phyloP scores from a whole-genome alignment of 2,113 vertebrate species.

The Alosa alosa region DNA sequence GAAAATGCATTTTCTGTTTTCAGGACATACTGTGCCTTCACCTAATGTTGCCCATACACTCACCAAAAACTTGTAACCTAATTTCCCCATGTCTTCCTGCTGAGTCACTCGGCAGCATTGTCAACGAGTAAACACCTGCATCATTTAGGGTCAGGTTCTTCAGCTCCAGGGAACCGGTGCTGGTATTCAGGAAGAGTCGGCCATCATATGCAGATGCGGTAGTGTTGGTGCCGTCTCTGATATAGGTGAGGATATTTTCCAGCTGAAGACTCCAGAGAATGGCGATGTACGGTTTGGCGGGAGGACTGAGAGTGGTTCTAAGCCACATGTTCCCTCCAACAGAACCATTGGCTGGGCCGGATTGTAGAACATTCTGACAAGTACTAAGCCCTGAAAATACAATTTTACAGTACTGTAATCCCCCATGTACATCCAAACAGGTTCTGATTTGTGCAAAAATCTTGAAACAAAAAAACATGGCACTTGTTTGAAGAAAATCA shows the following conservation, averaged over 20 bases:
- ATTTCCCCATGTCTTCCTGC: neutral
- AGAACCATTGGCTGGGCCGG: constrained; percentile 53
- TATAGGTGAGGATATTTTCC: neutral
- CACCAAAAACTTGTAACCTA: constrained; percentile 25
- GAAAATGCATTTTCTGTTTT: neutral
- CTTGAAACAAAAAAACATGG: too few relatives aligned
- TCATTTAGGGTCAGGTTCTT: constrained; percentile 16
- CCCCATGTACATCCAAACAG: too few relatives aligned
- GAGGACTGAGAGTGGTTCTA: neutral
- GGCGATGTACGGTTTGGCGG: neutral
- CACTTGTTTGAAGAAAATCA: too few relatives aligned
- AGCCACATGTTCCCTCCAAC: constrained; percentile 45
- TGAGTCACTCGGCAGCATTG: neutral
- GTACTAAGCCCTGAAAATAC: constrained; percentile 36
- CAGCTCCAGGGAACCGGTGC: constrained; percentile 1
- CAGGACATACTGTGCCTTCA: neutral
- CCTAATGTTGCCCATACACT: neutral
- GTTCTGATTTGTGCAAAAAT: too few relatives aligned
- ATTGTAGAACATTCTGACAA: constrained; percentile 44
- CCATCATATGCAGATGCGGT: neutral
- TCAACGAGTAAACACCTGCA: constrained; percentile 19
- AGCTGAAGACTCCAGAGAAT: neutral
- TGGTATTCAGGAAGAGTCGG: neutral
- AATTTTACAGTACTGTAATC: neutral
- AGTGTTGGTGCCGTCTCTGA: neutral